phyloP scores from a whole-genome alignment of 1,140 invertebrate genomes.

The Lordiphosa mommai region DNA sequence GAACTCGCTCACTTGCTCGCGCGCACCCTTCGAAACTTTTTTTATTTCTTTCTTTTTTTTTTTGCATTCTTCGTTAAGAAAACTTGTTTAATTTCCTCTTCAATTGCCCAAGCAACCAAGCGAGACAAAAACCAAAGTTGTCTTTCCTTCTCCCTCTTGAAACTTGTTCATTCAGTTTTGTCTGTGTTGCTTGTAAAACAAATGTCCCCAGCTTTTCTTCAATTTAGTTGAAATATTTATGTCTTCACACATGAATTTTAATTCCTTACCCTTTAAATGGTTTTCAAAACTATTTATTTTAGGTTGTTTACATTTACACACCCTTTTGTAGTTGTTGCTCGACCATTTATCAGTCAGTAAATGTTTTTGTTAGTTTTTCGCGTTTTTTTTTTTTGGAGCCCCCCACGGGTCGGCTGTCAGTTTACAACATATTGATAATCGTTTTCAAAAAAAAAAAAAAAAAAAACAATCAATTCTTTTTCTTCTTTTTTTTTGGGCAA shows the following conservation, averaged over 20 bases:
- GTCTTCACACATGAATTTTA: background rate
- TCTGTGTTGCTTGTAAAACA: background rate
- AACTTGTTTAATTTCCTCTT: constrained; percentile 78
- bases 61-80: constrained; percentile 58
- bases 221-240: background rate
- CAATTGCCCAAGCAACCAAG: constrained; percentile 59
- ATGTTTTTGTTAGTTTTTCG: constrained; percentile 65
- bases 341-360: constrained; percentile 64
- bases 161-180: background rate
- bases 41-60: constrained; percentile 26
- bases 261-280: constrained; percentile 24
- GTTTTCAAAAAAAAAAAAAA: constrained; percentile 48
- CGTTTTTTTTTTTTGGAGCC: constrained; percentile 30
- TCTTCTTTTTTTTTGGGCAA: constrained; percentile 27
- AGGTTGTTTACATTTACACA: constrained; percentile 46
- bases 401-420: constrained; percentile 31
- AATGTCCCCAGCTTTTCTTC: constrained; percentile 15
- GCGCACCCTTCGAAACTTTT: constrained; percentile 45
- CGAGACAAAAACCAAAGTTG: constrained; percentile 37
- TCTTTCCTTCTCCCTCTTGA: background rate
- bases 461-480: constrained; percentile 62
- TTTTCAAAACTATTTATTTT: constrained; percentile 71
- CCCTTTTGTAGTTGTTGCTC: constrained; percentile 32
- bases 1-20: background rate
- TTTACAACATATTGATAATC: constrained; percentile 67